Evolutionary conservation across 2,113 vertebrate species (phyloP).

Genomic region (Psilopogon haemacephalus): DNA sequence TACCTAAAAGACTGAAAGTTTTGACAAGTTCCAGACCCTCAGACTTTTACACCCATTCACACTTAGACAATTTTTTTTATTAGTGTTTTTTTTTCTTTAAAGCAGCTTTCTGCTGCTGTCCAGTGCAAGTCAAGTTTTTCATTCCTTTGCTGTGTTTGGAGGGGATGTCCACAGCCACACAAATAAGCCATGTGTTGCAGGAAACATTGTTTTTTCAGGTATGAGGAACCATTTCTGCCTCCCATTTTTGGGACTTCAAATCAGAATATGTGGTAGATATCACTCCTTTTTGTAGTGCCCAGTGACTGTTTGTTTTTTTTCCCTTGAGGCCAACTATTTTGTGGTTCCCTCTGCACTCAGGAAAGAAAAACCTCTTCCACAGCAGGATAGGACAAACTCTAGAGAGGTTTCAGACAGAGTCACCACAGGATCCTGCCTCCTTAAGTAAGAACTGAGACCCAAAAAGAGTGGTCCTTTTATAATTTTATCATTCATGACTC

Average conservation of each 20-base stretch:
- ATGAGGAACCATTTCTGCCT: neutral
- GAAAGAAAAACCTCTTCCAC: neutral
- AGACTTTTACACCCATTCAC: neutral
- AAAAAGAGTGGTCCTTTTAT: neutral
- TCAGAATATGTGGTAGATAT: neutral
- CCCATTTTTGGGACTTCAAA: neutral
- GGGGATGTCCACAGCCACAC: neutral
- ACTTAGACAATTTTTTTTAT: neutral
- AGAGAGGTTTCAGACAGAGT: neutral
- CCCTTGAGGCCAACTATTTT: neutral
- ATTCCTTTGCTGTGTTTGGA: neutral
- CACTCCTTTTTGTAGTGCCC: neutral
- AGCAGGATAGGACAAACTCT: neutral
- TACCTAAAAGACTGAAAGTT: conserved; percentile 40
- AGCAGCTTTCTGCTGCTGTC: neutral
- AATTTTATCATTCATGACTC: neutral
- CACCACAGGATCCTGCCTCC: neutral
- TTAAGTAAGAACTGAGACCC: neutral
- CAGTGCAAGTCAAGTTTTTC: neutral
- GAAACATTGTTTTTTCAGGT: neutral
- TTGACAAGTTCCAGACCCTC: neutral
- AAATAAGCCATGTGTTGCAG: neutral
- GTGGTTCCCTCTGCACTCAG: neutral
- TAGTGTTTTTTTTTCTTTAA: neutral
- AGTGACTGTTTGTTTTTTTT: neutral